Evolutionary conservation across 2,113 vertebrate genomes (phyloP).

Genomic region (Phocoena phocoena): DNA sequence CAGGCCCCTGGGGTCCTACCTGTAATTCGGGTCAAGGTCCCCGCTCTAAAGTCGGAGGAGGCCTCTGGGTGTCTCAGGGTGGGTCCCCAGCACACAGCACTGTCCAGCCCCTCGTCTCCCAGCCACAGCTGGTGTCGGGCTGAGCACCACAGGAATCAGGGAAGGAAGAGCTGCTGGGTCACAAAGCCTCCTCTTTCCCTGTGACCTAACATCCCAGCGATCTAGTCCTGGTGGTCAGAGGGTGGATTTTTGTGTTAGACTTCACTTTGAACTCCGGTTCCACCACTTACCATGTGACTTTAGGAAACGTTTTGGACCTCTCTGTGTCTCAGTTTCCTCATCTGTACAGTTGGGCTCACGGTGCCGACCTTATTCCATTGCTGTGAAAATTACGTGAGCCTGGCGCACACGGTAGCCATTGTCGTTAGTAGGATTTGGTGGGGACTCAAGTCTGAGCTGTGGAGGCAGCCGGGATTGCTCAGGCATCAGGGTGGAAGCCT

Average conservation of each 20-base stretch:
- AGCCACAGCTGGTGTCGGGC: slow-evolving; percentile 89
- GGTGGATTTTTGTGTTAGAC: neutral
- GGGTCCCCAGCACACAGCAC: slow-evolving; percentile 86
- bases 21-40: neutral
- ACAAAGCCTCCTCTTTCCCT: neutral
- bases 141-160: slow-evolving; percentile 44
- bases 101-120: slow-evolving; percentile 84
- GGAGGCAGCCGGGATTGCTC: neutral
- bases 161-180: neutral
- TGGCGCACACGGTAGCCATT: neutral
- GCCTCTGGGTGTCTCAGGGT: slow-evolving; percentile 81
- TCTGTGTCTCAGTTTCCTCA: neutral
- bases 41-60: neutral
- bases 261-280: neutral
- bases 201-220: neutral
- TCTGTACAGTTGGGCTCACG: neutral
- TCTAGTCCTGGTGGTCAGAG: no score
- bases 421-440: neutral
- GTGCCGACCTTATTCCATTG: neutral
- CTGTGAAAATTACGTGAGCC: neutral
- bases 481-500: no score
- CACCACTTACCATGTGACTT: neutral
- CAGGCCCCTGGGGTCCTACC: neutral
- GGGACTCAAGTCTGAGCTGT: neutral
- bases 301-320: neutral